Percentiles rank a stretch among this genome's conserved stretches.
These are phyloP conservation scores for Scaptodrosophila lebanonensis DNA, from an alignment of 1,140 invertebrate genomes.

Conservation along the genomic window DNA sequence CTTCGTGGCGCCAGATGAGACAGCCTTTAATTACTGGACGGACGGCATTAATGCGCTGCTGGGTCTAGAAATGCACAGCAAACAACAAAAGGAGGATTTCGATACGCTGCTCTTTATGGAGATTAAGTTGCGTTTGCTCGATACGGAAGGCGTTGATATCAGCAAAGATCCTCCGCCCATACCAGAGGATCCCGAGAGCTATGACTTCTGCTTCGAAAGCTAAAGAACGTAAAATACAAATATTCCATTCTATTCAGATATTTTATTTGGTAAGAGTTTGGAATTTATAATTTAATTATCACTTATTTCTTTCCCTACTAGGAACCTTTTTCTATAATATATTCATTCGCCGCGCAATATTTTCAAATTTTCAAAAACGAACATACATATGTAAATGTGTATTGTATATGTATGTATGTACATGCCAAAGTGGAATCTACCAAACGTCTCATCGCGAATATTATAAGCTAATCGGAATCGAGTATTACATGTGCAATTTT, in stretches of 20 bases:
- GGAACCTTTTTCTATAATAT: too few species aligned
- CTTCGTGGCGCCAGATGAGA: conserved; percentile 94
- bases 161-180: conserved; percentile 94
- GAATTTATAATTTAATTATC: conserved; percentile 3
- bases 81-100: conserved; percentile 91
- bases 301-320: too few species aligned
- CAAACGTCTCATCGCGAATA: conserved; percentile 64
- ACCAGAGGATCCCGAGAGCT: conserved; percentile 91
- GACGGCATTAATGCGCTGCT: conserved; percentile 96
- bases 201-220: conserved; percentile 87
- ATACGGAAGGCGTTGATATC: conserved; percentile 96
- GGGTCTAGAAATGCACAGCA: conserved; percentile 92
- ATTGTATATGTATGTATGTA: conserved; percentile 5
- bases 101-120: conserved; percentile 97
- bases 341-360: too few species aligned
- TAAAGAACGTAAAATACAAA: too few species aligned
- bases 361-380: background rate
- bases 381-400: background rate
- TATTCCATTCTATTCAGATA: conserved; percentile 9
- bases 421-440: conserved; percentile 64
- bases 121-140: conserved; percentile 94
- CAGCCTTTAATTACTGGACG: conserved; percentile 95
- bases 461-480: conserved; percentile 36
- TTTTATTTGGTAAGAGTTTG: background rate
- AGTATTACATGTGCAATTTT: conserved; percentile 65